Conservation (phyloP, 2,888 invertebrate genomes). For the Polydrusus tereticollis region DNA sequence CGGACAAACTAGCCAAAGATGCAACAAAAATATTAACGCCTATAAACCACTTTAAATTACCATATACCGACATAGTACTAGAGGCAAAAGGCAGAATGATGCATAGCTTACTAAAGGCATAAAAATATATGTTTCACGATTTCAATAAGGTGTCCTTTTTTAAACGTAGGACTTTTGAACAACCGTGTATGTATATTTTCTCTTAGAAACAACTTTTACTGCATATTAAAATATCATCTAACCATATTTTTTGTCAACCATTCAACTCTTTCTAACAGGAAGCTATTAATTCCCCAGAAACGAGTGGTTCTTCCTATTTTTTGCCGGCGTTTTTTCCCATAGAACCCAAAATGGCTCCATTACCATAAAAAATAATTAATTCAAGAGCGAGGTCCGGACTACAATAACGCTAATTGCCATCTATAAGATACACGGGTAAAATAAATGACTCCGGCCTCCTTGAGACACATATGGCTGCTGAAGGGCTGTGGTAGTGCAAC, state of each 20-base stretch:
- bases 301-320: slow-evolving; percentile 40
- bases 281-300: slow-evolving; percentile 38
- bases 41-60: no score
- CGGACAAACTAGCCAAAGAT: no score
- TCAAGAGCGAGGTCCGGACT: slow-evolving; percentile 38
- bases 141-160: no score
- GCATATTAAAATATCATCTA: not conserved
- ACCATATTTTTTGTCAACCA: not conserved
- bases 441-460: slow-evolving; percentile 35
- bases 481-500: slow-evolving; percentile 40
- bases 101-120: no score
- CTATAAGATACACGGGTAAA: slow-evolving; percentile 37
- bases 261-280: slow-evolving; percentile 12
- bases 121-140: no score
- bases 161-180: no score
- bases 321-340: slow-evolving; percentile 42
- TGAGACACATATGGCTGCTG: slow-evolving; percentile 45
- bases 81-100: no score
- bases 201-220: no score
- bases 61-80: no score
- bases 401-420: slow-evolving; percentile 43
- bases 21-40: no score
- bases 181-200: no score
- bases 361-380: slow-evolving; percentile 50
- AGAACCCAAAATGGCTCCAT: slow-evolving; percentile 39